These are phyloP conservation scores for Apamea anceps DNA, from an alignment of 2,888 invertebrate genomes.

Conservation along the genomic window DNA sequence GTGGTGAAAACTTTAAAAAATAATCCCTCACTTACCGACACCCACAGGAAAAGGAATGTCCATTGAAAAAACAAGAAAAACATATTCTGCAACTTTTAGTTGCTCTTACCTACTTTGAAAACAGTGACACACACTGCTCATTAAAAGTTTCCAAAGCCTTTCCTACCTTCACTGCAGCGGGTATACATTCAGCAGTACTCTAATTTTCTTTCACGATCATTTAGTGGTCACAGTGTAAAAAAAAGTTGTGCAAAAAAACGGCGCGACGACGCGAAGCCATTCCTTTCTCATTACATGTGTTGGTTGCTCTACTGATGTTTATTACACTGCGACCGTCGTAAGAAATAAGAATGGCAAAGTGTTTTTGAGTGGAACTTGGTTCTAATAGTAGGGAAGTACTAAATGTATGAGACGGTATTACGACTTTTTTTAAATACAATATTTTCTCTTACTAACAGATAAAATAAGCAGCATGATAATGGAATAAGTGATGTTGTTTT, in stretches of 20 bases:
- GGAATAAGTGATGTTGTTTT: neutral
- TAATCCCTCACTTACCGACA: neutral
- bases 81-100: constrained; percentile 33
- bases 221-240: constrained; percentile 40
- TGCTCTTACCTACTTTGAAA: constrained; percentile 32
- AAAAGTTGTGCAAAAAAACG: constrained; percentile 20
- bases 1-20: neutral
- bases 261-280: constrained; percentile 17
- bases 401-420: neutral
- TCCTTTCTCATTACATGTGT: constrained; percentile 54
- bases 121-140: constrained; percentile 55
- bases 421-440: neutral
- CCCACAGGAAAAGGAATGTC: neutral
- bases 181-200: constrained; percentile 33
- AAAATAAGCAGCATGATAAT: neutral
- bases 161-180: constrained; percentile 31
- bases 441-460: neutral
- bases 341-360: neutral
- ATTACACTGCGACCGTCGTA: constrained; percentile 27
- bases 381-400: neutral
- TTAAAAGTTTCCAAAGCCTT: constrained; percentile 55
- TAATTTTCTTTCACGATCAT: constrained; percentile 42
- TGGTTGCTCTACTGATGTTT: constrained; percentile 38
- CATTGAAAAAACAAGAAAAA: constrained; percentile 16
- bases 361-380: constrained; percentile 8